Evolutionary conservation across 2,113 vertebrate genomes (phyloP), one percentile per base, ranked within the genome.

Genomic region (Chelonoidis abingdonii): DNA sequence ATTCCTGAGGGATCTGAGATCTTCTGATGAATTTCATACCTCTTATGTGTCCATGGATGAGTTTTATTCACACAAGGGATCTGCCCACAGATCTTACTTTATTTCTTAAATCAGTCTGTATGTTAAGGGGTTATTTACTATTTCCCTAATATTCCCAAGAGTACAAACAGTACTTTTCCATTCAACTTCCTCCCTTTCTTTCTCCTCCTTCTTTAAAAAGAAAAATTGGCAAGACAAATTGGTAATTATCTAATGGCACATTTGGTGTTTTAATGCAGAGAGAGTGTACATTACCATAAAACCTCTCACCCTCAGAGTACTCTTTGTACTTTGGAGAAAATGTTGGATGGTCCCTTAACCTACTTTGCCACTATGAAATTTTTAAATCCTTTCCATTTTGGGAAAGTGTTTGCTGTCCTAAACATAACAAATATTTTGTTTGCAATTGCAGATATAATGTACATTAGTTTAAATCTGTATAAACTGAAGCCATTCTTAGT

Each of bases 371-470:
- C 1, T 21, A 91, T 93, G 97, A 96, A 82, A 95, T 95, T 95
- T 92, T 95, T 95, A 95, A 94, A 96, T 95, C 95, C 89, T 85
- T 89, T 87, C 87, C 19, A 59, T 97, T 97, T 94, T 96, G 92
- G 95, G 92, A 93, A 95, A 95, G 44, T 82, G 93, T 95, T 96
- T 96, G 93, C 87, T 95, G 92, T 90, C 90, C 91, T 92, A 87
- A 95, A 91, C 41, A 47, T 75, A 87, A 85, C 79, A 0, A 0
- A 59, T 92, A 90, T 92, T 90, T 7, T 94, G 52, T 83, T 97
- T 96, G 95, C 49, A 83, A 69, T 84, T 95, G 76, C 86, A 95
- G 94, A 86, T 91, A 47, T 75, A 88, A 75, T 95, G 91, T 94
- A 91, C 69, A 89, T 91, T 86, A 80, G 50, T 53, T 92, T 91